Evolutionary conservation across 2,113 vertebrate genomes (phyloP), one percentile per base, ranked within the genome.

Genomic region (Charadrius vociferus): DNA sequence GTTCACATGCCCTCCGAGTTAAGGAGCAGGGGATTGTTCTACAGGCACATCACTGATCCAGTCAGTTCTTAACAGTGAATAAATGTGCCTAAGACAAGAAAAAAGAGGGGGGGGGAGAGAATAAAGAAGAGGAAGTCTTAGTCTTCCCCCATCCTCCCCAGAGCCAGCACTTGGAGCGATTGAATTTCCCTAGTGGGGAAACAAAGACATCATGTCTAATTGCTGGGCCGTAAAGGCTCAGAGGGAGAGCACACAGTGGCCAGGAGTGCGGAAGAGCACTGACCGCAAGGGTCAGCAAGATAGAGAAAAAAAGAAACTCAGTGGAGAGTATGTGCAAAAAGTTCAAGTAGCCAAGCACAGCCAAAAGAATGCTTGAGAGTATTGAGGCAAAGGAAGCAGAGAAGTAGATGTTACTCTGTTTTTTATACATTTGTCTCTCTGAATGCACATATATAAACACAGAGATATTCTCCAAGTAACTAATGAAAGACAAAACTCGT

Each of bases 201-300:
- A 85, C 58, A 92, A 87, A 92, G 74, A 59, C 79, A 88, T 63
- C 10, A 79, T 63, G 62, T 96, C 79, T 93, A 86, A 93, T 78
- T 93, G 50, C 55, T 73, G 24, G 79, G 86, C 53, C 53, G 67
- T 82, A 65, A 68, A 47, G 53, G 37, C 71, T 86, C 74, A 41
- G 66, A 79, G 53, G 71, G 74, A 72, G 71, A 88, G 47, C 9
- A 2, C 0, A 12, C 59, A 29, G 75, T 74, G 77, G 47, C 78
- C 86, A 81, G 73, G 32, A 74, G 55, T 43, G 27, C 7, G 7
- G 89, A 91, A 84, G 59, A 78, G 16, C 43, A 37, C 73, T 81
- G 80, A 93, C n/a, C 87, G 43, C 37, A 29, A 26, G 0, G 10
- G 23, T 75, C 84, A 85, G 52, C 71, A 74, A 68, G 47, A 81